These are phyloP conservation scores for Lates japonicus DNA, from an alignment of 2,797 vertebrate species.

Conservation along the genomic window DNA sequence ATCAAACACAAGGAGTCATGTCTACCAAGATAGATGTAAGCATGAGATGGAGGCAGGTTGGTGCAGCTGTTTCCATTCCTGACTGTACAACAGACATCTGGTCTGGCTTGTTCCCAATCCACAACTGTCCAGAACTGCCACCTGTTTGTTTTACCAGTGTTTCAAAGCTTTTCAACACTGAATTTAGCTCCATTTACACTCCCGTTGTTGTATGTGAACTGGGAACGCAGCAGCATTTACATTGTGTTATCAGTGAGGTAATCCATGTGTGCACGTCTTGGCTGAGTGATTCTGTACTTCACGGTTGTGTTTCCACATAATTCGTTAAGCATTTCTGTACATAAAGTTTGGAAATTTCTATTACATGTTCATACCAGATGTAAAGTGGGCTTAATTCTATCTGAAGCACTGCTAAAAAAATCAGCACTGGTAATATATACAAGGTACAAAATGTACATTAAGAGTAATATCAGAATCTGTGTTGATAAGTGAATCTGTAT, in stretches of 20 bases:
- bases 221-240: slow-evolving; percentile 41
- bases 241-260: slow-evolving; percentile 43
- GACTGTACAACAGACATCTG: slow-evolving; percentile 21
- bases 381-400: slow-evolving; percentile 20
- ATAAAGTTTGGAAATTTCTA: slow-evolving; percentile 37
- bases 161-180: slow-evolving; percentile 27
- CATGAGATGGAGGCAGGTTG: slow-evolving; percentile 14
- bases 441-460: slow-evolving; percentile 22
- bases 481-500: slow-evolving; percentile 2
- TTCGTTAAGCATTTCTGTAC: slow-evolving; percentile 48
- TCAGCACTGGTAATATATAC: slow-evolving; percentile 38
- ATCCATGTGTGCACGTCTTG: slow-evolving; percentile 50
- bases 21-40: slow-evolving; percentile 7
- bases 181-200: slow-evolving; percentile 46
- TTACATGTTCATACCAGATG: slow-evolving; percentile 38
- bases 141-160: slow-evolving; percentile 16
- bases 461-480: background rate
- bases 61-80: background rate
- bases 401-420: slow-evolving; percentile 26
- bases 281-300: slow-evolving; percentile 57
- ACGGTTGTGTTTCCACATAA: slow-evolving; percentile 51
- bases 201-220: slow-evolving; percentile 36
- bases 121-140: slow-evolving; percentile 16
- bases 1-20: slow-evolving; percentile 9
- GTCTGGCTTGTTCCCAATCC: slow-evolving; percentile 13